Percentiles rank a stretch among this genome's conserved stretches.
These are phyloP conservation scores for Brachyalestes nurse DNA, from an alignment of 2,797 vertebrate genomes.

Conservation along the genomic window DNA sequence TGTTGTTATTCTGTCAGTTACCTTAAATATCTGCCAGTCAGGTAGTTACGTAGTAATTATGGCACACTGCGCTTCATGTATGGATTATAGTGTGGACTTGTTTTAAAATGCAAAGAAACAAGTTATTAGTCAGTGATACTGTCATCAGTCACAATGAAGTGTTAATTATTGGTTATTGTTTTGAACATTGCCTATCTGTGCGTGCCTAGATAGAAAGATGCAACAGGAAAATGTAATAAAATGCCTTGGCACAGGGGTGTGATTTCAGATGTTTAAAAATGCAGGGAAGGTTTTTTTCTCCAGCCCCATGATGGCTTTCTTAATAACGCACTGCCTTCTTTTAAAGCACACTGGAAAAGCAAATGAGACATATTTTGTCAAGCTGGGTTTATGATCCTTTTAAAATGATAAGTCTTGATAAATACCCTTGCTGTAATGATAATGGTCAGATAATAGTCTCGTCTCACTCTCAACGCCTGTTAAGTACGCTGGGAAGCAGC, in stretches of 20 bases:
- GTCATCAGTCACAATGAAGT: too few relatives aligned
- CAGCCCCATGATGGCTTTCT: constrained; percentile 2
- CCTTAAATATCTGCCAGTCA: too few relatives aligned
- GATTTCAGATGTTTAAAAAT: constrained; percentile 1
- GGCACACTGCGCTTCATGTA: too few relatives aligned
- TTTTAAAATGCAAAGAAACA: background rate
- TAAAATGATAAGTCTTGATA: constrained; percentile 36
- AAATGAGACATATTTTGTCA: constrained; percentile 34
- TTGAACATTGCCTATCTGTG: background rate
- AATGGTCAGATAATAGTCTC: constrained; percentile 40
- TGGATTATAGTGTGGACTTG: too few relatives aligned
- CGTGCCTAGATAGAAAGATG: background rate
- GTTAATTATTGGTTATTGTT: background rate
- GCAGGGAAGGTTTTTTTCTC: background rate
- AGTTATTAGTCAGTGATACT: too few relatives aligned
- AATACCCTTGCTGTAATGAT: constrained; percentile 30
- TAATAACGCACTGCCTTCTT: background rate
- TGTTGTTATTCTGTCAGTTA: too few relatives aligned
- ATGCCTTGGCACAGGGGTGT: background rate
- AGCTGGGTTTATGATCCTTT: constrained; percentile 38
- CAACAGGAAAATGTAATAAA: background rate
- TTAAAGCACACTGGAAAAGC: constrained; percentile 3
- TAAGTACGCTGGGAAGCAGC: constrained; percentile 29
- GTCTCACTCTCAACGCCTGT: constrained; percentile 27
- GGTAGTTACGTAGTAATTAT: too few relatives aligned